Evolutionary conservation across 2,888 invertebrate genomes (phyloP).

Genomic region (Nomada lathburiana): DNA sequence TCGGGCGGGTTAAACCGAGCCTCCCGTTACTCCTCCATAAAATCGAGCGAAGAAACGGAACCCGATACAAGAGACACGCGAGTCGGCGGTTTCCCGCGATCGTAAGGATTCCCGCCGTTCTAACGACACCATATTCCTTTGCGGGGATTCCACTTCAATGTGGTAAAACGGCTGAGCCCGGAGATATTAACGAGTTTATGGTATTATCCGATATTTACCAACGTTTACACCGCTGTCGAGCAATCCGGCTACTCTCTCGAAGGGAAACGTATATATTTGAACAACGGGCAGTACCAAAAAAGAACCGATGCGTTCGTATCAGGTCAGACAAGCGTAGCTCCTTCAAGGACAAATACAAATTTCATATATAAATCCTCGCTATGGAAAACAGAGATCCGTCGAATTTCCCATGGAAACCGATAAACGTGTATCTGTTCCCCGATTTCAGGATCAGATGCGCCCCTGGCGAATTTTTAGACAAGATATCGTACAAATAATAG

Average conservation of each 20-base stretch:
- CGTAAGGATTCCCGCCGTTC: slow-evolving; percentile 56
- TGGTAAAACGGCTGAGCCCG: background rate
- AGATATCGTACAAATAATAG: background rate
- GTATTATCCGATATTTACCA: too few relatives aligned
- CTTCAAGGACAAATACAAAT: slow-evolving; percentile 7
- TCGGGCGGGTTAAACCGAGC: slow-evolving; percentile 18
- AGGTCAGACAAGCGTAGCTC: background rate
- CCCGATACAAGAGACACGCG: slow-evolving; percentile 15
- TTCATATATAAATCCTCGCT: background rate
- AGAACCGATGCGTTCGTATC: background rate
- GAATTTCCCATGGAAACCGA: background rate
- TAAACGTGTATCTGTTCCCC: background rate
- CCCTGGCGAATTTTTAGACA: background rate
- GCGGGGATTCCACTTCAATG: slow-evolving; percentile 19
- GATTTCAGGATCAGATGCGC: background rate
- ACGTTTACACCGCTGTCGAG: too few relatives aligned
- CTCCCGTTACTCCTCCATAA: slow-evolving; percentile 9
- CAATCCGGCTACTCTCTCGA: too few relatives aligned
- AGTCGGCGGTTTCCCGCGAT: slow-evolving; percentile 40
- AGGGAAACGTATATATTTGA: too few relatives aligned
- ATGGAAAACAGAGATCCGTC: background rate
- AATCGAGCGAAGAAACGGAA: slow-evolving; percentile 36
- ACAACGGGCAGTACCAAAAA: too few relatives aligned
- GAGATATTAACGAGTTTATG: too few relatives aligned
- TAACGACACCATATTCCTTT: slow-evolving; percentile 52